phyloP scores from a whole-genome alignment of 2,113 vertebrate genomes.

The Peucedramus taeniatus region DNA sequence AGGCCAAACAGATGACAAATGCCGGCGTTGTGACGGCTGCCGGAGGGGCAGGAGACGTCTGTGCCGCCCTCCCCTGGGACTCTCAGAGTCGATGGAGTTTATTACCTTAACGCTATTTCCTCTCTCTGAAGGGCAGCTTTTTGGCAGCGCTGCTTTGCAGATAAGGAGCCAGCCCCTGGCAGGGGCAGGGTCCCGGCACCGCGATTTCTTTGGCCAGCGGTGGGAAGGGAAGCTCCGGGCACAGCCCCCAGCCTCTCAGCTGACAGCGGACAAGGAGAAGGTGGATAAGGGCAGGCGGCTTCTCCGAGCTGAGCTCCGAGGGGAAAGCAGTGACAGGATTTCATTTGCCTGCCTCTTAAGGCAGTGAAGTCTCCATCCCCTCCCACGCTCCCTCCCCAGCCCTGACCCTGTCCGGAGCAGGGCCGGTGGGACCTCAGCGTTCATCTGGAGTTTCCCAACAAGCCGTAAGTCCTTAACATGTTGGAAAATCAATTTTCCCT shows the following conservation, averaged over 20 bases:
- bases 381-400: neutral
- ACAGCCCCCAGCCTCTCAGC: neutral
- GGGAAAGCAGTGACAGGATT: neutral
- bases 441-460: neutral
- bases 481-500: neutral
- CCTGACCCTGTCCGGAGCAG: neutral
- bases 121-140: constrained; percentile 8
- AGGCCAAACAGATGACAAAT: neutral
- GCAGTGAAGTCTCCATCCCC: constrained; percentile 45
- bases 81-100: neutral
- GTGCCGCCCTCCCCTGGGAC: neutral
- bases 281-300: neutral
- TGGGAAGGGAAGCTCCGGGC: neutral
- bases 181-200: neutral
- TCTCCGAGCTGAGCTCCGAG: neutral
- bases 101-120: constrained; percentile 7
- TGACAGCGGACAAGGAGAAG: neutral
- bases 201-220: neutral
- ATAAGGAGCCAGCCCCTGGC: neutral
- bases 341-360: constrained; percentile 46
- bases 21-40: neutral
- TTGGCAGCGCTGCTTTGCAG: neutral
- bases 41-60: neutral
- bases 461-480: constrained; percentile 10
- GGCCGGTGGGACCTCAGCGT: neutral